phyloP scores from a whole-genome alignment of 2,888 invertebrate genomes.

The Halictus quadricinctus region DNA sequence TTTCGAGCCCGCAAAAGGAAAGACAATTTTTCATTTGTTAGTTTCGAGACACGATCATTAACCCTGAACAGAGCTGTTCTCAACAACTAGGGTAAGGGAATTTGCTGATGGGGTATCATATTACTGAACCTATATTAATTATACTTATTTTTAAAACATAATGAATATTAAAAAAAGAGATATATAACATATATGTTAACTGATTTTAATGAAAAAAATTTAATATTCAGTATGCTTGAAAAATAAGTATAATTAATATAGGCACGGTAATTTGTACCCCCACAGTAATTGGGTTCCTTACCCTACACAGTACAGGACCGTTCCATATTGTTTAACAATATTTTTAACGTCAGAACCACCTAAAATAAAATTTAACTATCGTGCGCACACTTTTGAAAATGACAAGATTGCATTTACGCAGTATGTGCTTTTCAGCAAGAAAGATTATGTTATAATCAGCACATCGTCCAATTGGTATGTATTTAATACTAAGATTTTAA shows the following conservation, averaged over 20 bases:
- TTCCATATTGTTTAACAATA: background rate
- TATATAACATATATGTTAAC: no score
- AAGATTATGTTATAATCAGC: background rate
- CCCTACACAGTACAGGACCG: background rate
- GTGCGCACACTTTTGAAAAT: background rate
- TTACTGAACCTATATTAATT: no score
- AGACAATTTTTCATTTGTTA: background rate
- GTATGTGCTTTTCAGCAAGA: background rate
- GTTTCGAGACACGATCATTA: background rate
- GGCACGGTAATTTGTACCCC: no score
- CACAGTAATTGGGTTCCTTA: no score
- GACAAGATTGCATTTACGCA: background rate
- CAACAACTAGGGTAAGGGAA: background rate
- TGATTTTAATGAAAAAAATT: no score
- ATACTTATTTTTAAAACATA: no score
- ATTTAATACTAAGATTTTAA: no score
- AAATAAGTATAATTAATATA: no score
- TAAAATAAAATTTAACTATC: background rate
- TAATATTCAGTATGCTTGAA: no score
- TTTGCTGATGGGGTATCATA: no score
- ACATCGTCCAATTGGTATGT: no score
- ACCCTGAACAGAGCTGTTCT: background rate
- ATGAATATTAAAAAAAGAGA: no score
- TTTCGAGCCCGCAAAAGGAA: background rate
- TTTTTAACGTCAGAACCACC: background rate